Conservation (phyloP, 2,888 invertebrate genomes). For the Cataglyphis cursor region DNA sequence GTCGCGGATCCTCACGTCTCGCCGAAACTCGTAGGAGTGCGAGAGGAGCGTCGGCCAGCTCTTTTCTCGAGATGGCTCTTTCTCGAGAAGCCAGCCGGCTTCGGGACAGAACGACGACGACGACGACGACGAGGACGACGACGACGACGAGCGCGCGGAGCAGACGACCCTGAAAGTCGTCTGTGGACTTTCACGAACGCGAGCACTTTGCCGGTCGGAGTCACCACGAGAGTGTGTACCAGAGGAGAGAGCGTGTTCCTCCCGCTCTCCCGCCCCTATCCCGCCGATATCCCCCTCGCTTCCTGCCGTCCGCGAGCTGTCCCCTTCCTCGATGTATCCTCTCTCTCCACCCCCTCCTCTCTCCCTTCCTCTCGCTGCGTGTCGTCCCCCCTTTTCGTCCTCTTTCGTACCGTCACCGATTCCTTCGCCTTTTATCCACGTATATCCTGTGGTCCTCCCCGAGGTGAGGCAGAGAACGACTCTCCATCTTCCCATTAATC, state of each 20-base stretch:
- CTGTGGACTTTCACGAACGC: constrained; percentile 85
- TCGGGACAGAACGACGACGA: constrained; percentile 58
- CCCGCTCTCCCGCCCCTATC: constrained; percentile 60
- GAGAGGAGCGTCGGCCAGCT: constrained; percentile 37
- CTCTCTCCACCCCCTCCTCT: constrained; percentile 32
- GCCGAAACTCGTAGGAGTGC: constrained; percentile 46
- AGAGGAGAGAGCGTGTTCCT: constrained; percentile 76
- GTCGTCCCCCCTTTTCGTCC: constrained; percentile 57
- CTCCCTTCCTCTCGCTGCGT: constrained; percentile 11
- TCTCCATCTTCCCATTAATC: constrained; percentile 74
- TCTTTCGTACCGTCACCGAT: constrained; percentile 45
- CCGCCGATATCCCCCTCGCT: constrained; percentile 43
- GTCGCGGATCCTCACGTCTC: constrained; percentile 15
- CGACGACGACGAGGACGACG: constrained; percentile 46
- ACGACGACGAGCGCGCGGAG: constrained; percentile 67
- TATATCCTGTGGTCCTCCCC: constrained; percentile 70
- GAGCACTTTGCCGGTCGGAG: constrained; percentile 82
- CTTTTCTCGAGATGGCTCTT: constrained; percentile 59
- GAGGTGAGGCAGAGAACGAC: constrained; percentile 60
- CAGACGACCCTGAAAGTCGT: constrained; percentile 85
- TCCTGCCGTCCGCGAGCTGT: constrained; percentile 32
- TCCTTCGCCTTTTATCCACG: constrained; percentile 50
- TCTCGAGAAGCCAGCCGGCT: constrained; percentile 69
- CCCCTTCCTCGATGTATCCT: constrained; percentile 48
- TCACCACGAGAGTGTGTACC: constrained; percentile 80